These are phyloP conservation scores for Parapsyche elsis DNA, from an alignment of 1,140 invertebrate species.

Conservation along the genomic window DNA sequence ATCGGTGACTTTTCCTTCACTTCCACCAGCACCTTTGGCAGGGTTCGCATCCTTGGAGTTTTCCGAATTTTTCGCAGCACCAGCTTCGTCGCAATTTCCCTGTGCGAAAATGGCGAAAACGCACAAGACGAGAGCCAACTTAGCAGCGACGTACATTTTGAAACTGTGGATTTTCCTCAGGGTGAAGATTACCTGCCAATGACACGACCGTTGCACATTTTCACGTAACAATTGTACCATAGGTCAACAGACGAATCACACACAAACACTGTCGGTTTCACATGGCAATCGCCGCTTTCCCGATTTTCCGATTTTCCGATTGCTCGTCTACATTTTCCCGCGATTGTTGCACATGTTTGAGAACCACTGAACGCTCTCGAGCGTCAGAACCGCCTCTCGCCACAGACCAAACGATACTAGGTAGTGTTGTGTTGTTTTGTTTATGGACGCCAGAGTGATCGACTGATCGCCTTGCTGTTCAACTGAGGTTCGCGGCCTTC, in stretches of 20 bases:
- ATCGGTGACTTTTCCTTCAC: neutral
- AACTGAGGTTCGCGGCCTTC: constrained; percentile 10
- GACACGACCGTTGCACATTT: neutral
- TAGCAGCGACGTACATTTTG: neutral
- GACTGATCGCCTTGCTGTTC: constrained; percentile 6
- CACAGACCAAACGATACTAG: neutral
- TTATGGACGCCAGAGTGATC: neutral
- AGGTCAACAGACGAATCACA: neutral
- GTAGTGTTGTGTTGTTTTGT: neutral
- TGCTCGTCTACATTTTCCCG: neutral
- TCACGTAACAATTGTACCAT: neutral
- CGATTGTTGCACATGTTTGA: neutral
- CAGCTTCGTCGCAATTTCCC: neutral
- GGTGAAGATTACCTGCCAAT: neutral
- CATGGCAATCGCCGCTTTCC: neutral
- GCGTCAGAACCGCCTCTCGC: neutral
- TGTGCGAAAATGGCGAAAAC: neutral
- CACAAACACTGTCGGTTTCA: neutral
- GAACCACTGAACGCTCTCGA: neutral
- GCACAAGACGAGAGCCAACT: neutral
- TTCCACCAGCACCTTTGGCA: neutral
- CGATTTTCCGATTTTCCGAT: neutral
- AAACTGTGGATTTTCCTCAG: neutral
- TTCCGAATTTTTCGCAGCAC: neutral
- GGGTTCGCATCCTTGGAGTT: neutral